Conservation (phyloP, 2,888 invertebrate genomes). For the Aleiodes alternator region DNA sequence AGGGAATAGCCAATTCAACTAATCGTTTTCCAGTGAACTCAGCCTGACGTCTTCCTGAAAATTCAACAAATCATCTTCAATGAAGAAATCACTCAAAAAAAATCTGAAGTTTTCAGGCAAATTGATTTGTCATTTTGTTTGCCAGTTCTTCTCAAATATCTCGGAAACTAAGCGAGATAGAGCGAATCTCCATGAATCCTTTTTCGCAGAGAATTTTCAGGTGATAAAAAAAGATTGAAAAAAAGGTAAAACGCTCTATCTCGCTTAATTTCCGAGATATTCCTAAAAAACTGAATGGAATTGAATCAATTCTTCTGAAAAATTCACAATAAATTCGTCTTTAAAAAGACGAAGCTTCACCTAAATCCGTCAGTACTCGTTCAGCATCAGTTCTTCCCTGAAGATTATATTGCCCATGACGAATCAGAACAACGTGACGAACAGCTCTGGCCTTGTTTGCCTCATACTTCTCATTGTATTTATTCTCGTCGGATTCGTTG, state of each 20-base stretch:
- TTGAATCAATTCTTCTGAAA: too few relatives aligned
- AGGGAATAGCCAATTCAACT: constrained; percentile 85
- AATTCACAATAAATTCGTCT: not conserved
- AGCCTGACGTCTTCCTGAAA: constrained; percentile 89
- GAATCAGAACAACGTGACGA: constrained; percentile 91
- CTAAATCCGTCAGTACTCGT: constrained; percentile 87
- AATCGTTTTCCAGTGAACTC: constrained; percentile 89
- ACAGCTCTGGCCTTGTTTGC: constrained; percentile 80
- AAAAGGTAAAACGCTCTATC: too few relatives aligned
- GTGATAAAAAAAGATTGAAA: too few relatives aligned
- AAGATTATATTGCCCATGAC: constrained; percentile 96
- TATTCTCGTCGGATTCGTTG: constrained; percentile 80
- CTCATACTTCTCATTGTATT: constrained; percentile 82
- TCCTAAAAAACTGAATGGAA: too few relatives aligned
- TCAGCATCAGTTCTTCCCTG: constrained; percentile 84
- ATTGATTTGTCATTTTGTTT: not conserved
- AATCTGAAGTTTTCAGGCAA: not conserved
- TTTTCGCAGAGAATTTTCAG: too few relatives aligned
- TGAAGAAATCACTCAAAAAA: not conserved
- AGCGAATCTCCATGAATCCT: too few relatives aligned
- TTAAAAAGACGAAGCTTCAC: constrained; percentile 75
- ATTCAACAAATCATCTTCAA: not conserved
- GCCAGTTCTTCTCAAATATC: not conserved
- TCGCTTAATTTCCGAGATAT: too few relatives aligned
- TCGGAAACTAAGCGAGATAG: too few relatives aligned